Conservation (phyloP, 1,140 invertebrate species). For the Cyclargus thomasi region DNA sequence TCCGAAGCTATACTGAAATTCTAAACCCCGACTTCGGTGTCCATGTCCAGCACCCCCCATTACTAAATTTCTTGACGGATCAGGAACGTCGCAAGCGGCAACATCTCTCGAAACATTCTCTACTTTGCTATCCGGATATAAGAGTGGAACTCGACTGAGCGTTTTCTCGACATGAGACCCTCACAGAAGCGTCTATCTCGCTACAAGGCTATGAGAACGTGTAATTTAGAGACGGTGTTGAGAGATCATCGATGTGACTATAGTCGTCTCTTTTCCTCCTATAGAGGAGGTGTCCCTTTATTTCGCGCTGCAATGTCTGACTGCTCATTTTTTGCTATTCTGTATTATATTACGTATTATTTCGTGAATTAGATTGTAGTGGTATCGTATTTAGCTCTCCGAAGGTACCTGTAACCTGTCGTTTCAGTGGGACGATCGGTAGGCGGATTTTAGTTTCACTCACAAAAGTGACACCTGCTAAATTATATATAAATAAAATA, state of each 20-base stretch:
- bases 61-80: constrained; percentile 60
- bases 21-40: constrained; percentile 71
- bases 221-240: constrained; percentile 72
- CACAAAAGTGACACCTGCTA: constrained; percentile 20
- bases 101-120: constrained; percentile 15
- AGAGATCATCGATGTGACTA: constrained; percentile 29
- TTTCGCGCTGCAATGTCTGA: constrained; percentile 45
- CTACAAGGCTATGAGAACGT: constrained; percentile 74
- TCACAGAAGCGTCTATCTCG: constrained; percentile 30
- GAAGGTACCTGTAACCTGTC: constrained; percentile 38
- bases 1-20: constrained; percentile 74
- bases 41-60: constrained; percentile 71
- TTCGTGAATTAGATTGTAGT: constrained; percentile 71
- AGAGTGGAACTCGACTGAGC: constrained; percentile 26
- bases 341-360: constrained; percentile 71
- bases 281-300: constrained; percentile 37
- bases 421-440: constrained; percentile 42
- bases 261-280: constrained; percentile 45
- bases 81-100: constrained; percentile 33
- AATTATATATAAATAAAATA: background rate
- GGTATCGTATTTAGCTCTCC: constrained; percentile 62
- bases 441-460: constrained; percentile 42
- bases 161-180: constrained; percentile 26
- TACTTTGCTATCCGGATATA: constrained; percentile 13
- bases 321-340: constrained; percentile 71